phyloP scores from a whole-genome alignment of 2,113 vertebrate genomes.

The Recurvirostra avosetta region DNA sequence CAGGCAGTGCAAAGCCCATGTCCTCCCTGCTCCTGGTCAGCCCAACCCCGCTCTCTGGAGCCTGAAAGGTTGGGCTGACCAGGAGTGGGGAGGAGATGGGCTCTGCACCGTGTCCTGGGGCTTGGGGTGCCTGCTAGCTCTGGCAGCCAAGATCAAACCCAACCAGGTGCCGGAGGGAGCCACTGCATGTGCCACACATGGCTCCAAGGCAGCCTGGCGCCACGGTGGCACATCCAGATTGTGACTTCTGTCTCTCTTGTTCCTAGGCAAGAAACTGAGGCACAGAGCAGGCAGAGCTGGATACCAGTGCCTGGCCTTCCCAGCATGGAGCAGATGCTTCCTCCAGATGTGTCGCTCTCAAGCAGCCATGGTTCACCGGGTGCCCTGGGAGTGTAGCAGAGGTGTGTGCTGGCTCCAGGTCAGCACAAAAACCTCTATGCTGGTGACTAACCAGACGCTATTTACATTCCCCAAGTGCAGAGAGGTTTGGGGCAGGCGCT shows the following conservation, averaged over 20 bases:
- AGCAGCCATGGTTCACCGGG: background rate
- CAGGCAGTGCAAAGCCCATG: rapidly evolving
- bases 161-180: background rate
- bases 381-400: background rate
- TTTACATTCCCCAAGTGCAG: background rate
- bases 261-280: background rate
- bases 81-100: background rate
- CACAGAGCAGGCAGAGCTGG: background rate
- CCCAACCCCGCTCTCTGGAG: background rate
- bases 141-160: background rate
- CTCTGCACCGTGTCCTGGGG: background rate
- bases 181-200: rapidly evolving
- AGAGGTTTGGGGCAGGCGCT: background rate
- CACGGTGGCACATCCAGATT: background rate
- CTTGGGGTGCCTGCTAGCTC: background rate
- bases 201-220: background rate
- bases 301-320: background rate
- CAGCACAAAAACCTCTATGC: background rate
- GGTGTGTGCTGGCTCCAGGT: background rate
- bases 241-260: background rate
- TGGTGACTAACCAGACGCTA: background rate
- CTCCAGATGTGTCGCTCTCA: rapidly evolving
- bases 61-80: background rate
- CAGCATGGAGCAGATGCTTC: background rate
- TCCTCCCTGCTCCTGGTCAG: rapidly evolving